phyloP scores from a whole-genome alignment of 2,113 vertebrate genomes.

The Anolis sagrei region DNA sequence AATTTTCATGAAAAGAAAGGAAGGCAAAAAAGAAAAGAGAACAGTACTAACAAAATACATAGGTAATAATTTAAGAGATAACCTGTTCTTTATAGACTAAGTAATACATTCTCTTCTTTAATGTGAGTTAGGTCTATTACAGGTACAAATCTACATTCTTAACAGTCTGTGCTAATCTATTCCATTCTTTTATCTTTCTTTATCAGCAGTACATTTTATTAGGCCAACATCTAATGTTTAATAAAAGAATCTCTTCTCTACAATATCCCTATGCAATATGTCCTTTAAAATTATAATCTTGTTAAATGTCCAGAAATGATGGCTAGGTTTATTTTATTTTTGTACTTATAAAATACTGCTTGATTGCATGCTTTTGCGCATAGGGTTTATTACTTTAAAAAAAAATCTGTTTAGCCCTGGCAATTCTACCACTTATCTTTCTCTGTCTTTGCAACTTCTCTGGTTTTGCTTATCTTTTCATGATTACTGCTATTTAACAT shows the following conservation, averaged over 20 bases:
- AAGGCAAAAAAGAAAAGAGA: not conserved
- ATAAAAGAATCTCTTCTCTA: not conserved
- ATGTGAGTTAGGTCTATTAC: constrained; percentile 19
- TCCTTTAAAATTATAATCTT: not conserved
- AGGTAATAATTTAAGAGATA: not conserved
- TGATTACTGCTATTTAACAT: constrained; percentile 10
- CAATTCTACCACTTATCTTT: not conserved
- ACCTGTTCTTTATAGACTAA: not conserved
- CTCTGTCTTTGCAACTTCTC: not conserved
- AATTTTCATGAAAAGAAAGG: not conserved
- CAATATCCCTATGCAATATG: rapidly evolving
- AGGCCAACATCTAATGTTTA: not conserved
- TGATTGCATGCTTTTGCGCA: not conserved
- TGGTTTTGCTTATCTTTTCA: not conserved
- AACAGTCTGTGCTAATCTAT: not conserved
- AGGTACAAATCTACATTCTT: constrained; percentile 30
- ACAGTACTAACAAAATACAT: constrained; percentile 4
- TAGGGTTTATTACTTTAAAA: not conserved
- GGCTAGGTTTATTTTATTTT: not conserved
- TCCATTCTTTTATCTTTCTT: not conserved
- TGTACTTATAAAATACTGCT: not conserved
- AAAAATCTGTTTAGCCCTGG: no score
- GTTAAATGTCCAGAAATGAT: not conserved
- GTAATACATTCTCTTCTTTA: constrained; percentile 25
- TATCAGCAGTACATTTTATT: constrained; percentile 11